A percentile compares a stretch with the other conserved stretches of the same genome.
These are phyloP conservation scores for Spilogale gracilis DNA, from an alignment of 2,113 vertebrate genomes.

Conservation along the genomic window DNA sequence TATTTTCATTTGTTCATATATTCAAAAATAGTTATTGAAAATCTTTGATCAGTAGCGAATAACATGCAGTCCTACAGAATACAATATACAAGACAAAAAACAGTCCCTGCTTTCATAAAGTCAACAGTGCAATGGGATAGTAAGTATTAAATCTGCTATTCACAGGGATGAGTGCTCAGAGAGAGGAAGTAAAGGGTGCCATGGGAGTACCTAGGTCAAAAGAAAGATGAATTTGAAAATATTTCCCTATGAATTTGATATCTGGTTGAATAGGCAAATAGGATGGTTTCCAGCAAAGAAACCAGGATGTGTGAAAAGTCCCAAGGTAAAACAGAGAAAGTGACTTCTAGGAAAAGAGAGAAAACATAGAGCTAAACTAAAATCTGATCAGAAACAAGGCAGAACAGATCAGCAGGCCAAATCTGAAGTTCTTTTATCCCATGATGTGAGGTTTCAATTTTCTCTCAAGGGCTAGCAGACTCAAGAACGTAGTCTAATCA, in stretches of 20 bases:
- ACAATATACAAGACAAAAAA: not conserved
- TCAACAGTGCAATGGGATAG: not conserved
- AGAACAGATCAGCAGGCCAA: not conserved
- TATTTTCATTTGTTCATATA: constrained; percentile 41
- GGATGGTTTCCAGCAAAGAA: not conserved
- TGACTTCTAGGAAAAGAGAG: not conserved
- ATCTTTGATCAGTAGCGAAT: not conserved
- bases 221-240: not conserved
- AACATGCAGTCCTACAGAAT: not conserved
- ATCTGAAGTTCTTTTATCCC: not conserved
- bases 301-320: not conserved
- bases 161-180: not conserved
- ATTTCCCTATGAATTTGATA: not conserved
- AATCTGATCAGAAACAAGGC: not conserved
- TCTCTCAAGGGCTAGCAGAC: not conserved
- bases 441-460: not conserved
- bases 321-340: not conserved
- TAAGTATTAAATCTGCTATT: not conserved
- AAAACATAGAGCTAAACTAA: not conserved
- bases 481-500: not conserved
- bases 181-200: not conserved
- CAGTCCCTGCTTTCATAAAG: not conserved
- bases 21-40: constrained; percentile 27
- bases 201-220: not conserved
- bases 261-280: not conserved